Conservation (phyloP, 1,140 invertebrate genomes). For the Neodiprion pinetum region DNA sequence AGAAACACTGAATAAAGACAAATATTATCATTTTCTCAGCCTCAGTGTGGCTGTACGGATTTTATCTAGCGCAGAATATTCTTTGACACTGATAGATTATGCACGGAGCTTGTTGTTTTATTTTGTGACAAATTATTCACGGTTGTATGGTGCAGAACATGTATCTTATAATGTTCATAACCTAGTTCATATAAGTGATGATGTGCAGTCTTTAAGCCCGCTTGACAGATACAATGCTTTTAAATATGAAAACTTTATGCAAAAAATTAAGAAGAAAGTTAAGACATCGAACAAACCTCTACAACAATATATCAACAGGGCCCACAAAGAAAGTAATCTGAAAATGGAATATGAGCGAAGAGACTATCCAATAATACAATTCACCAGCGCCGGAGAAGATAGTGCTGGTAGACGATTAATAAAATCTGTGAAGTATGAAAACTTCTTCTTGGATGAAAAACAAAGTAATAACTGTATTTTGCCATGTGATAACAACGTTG, state of each 20-base stretch:
- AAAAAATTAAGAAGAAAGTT: slow-evolving; percentile 15
- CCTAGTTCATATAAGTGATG: slow-evolving; percentile 21
- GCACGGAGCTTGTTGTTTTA: slow-evolving; percentile 14
- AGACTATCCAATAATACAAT: neutral
- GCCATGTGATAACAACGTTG: neutral
- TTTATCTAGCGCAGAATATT: too few species aligned
- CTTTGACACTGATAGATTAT: neutral
- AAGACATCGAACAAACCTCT: neutral
- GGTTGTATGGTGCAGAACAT: slow-evolving; percentile 17
- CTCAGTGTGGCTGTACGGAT: too few species aligned
- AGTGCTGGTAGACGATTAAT: neutral
- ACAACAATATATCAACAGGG: slow-evolving; percentile 1
- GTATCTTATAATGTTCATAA: slow-evolving; percentile 27
- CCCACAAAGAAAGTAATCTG: neutral
- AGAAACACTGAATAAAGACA: neutral
- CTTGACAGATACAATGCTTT: slow-evolving; percentile 21
- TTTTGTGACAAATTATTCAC: slow-evolving; percentile 12
- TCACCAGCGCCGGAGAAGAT: neutral
- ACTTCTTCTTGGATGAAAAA: neutral
- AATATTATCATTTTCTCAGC: too few species aligned
- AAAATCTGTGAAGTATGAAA: neutral
- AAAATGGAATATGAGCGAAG: neutral
- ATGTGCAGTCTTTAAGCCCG: neutral
- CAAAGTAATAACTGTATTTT: neutral
- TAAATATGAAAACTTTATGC: slow-evolving; percentile 25